These are phyloP conservation scores for Solea solea DNA, from an alignment of 2,113 vertebrate species.

Conservation along the genomic window DNA sequence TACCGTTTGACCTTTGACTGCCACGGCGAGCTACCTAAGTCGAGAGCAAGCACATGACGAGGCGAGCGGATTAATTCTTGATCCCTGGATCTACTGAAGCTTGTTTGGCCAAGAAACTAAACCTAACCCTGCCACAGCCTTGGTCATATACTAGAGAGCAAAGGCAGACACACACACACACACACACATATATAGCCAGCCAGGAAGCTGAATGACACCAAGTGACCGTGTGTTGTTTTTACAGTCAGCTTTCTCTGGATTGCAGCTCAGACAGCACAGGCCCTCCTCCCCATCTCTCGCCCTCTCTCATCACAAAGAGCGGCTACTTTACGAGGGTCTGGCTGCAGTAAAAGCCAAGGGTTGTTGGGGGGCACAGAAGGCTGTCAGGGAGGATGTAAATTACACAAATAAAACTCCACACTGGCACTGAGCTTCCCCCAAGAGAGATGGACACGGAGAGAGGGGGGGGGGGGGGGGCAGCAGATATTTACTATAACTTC, in stretches of 20 bases:
- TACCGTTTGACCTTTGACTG: constrained; percentile 51
- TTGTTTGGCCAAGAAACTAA: constrained; percentile 59
- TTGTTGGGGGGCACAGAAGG: constrained; percentile 69
- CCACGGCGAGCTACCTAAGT: constrained; percentile 34
- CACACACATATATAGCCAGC: constrained; percentile 27
- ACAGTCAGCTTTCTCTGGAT: constrained; percentile 67
- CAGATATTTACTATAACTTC: constrained; percentile 49
- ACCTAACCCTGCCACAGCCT: constrained; percentile 38
- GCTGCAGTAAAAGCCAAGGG: constrained; percentile 73
- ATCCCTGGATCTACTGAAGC: constrained; percentile 63
- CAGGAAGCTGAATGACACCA: constrained; percentile 45
- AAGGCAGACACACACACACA: background rate
- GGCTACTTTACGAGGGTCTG: constrained; percentile 74
- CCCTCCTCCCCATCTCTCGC: constrained; percentile 30
- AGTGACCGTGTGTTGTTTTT: constrained; percentile 64
- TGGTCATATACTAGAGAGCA: background rate
- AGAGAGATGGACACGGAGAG: constrained; percentile 29
- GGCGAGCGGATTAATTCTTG: constrained; percentile 59
- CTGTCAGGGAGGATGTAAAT: constrained; percentile 77
- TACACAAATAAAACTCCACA: constrained; percentile 75
- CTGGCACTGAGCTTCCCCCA: constrained; percentile 65
- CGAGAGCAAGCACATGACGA: constrained; percentile 57
- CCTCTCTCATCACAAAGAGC: constrained; percentile 69
- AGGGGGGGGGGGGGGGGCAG: constrained; percentile 2
- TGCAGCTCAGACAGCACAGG: constrained; percentile 44